These are phyloP conservation scores for Mandrillus leucophaeus DNA, from an alignment of 2,113 vertebrate species.

Conservation along the genomic window DNA sequence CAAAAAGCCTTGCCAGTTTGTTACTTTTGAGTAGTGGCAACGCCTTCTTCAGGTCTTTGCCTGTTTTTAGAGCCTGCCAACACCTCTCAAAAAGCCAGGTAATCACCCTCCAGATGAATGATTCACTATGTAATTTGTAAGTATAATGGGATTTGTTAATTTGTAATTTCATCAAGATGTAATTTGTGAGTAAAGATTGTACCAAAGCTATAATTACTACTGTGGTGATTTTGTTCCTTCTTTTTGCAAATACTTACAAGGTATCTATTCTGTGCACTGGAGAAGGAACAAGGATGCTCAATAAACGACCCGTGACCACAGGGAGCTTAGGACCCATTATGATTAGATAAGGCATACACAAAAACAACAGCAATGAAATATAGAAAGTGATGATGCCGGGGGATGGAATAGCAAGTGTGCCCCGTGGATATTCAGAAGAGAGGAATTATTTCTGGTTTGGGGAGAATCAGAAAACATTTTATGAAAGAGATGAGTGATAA, in stretches of 20 bases:
- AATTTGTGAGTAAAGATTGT: constrained; percentile 57
- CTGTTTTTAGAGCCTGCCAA: neutral
- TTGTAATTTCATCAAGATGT: constrained; percentile 61
- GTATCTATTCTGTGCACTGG: neutral
- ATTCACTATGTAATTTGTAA: constrained; percentile 23
- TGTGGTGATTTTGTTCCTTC: neutral
- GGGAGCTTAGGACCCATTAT: neutral
- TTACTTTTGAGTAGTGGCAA: neutral
- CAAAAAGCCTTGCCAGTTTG: neutral
- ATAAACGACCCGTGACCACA: neutral
- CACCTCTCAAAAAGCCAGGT: neutral
- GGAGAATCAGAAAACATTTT: neutral
- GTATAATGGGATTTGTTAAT: constrained; percentile 59
- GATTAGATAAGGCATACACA: neutral
- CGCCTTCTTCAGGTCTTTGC: neutral
- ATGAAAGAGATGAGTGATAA: neutral
- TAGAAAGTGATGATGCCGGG: neutral
- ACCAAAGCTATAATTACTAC: constrained; percentile 44
- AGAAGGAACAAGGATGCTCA: neutral
- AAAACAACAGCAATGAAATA: neutral
- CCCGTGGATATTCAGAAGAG: neutral
- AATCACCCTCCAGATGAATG: neutral
- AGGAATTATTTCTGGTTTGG: neutral
- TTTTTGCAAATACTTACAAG: constrained; percentile 18
- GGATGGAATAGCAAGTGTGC: neutral